Percentiles rank a stretch among this genome's conserved stretches.
These are phyloP conservation scores for Sipha flava DNA, from an alignment of 1,140 invertebrate species.

Conservation along the genomic window DNA sequence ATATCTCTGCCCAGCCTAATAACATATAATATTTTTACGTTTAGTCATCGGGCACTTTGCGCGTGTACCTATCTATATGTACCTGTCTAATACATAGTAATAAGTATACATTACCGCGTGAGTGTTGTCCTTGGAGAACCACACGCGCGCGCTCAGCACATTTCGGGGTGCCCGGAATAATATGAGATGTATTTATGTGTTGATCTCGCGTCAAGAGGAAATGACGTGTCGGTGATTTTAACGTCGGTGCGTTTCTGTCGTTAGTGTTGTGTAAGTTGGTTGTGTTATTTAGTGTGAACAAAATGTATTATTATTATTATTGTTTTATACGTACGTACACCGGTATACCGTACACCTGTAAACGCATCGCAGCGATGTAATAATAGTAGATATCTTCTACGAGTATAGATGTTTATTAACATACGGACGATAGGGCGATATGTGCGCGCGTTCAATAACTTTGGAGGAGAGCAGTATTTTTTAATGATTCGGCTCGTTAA, in stretches of 20 bases:
- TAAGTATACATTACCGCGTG: background rate
- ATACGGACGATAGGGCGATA: too few relatives aligned
- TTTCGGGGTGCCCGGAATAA: background rate
- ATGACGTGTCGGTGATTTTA: too few relatives aligned
- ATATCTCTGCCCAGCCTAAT: background rate
- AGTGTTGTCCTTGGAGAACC: background rate
- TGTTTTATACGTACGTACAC: too few relatives aligned
- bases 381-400: too few relatives aligned
- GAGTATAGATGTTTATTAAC: too few relatives aligned
- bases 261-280: too few relatives aligned
- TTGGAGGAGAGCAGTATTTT: background rate
- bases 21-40: constrained; percentile 16
- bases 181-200: too few relatives aligned
- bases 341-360: too few relatives aligned
- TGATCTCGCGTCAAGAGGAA: background rate
- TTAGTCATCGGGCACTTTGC: background rate
- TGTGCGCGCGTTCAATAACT: background rate
- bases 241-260: too few relatives aligned
- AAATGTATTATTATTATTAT: too few relatives aligned
- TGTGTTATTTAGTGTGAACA: too few relatives aligned
- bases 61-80: background rate
- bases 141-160: background rate
- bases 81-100: background rate
- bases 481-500: background rate
- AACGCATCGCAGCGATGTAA: too few relatives aligned